Base-by-base conservation (phyloP, 2,888 invertebrate genomes). In the Fragum sueziense region DNA sequence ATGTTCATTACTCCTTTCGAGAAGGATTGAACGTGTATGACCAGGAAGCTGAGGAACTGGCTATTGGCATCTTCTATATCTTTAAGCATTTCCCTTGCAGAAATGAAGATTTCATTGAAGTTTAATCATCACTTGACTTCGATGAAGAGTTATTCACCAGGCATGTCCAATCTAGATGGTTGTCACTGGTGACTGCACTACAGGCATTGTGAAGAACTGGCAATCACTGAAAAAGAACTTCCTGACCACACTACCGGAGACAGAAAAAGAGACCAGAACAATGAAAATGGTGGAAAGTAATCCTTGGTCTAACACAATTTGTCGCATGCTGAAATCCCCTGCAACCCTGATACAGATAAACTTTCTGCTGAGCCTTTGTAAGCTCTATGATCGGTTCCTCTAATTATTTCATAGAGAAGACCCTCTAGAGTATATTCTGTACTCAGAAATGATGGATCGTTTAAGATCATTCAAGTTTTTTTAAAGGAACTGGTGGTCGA, bases 81-180 rank as follows among this genome's bases (percentile, higher is more conserved):
- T 81, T 86, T 47, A 85, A 79, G 69, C 67, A 65, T 41, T 76
- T 69, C 52, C 71, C 83, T 37, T 80, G 80, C 54, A 68, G 74
- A n/a, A 75, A 73, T 69, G 86, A 86, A 68, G 84, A 85, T 61
- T 86, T 76, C 75, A 7, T 47, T n/a, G 52, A 74, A 34, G 62
- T 76, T 22, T 29, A 70, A 59, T 17, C 31, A 27, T n/a, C 37
- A 6, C 72, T 84, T 69, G 80, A 75, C 14, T 75, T 84, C 67
- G 74, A 77, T 59, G 84, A 80, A 37, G 68, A 80, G 29, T 17
- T 82, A 65, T 84, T 84, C 52, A 76, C 79, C 22, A 51, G 82
- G 20, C 79, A 82, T 72, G 76, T 86, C 17, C 71, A 82, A 37
- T 76, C 54, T 57, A 69, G 82, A 62, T 86, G 79, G 82, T 73